phyloP scores from a whole-genome alignment of 2,113 vertebrate genomes.

The Reinhardtius hippoglossoides region DNA sequence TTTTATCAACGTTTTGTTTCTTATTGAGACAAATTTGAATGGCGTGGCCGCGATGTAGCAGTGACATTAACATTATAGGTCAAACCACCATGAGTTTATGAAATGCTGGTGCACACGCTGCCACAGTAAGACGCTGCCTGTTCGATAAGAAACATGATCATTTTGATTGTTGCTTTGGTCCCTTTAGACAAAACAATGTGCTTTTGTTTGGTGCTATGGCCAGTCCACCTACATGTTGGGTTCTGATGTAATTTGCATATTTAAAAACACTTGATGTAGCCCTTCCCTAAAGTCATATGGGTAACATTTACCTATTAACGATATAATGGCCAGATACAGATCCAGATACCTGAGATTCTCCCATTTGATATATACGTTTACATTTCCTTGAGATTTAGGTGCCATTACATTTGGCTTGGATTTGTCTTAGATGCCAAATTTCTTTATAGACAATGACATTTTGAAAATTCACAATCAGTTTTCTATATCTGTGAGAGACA shows the following conservation, averaged over 20 bases:
- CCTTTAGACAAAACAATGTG: conserved; percentile 54
- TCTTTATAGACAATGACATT: conserved; percentile 4
- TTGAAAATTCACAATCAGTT: neutral
- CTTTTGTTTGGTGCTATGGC: conserved; percentile 72
- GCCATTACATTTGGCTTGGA: conserved; percentile 49
- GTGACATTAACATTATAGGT: conserved; percentile 30
- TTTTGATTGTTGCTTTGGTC: conserved; percentile 55
- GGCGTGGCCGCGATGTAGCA: conserved; percentile 32
- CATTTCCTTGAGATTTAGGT: conserved; percentile 34
- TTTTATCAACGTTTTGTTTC: conserved; percentile 59
- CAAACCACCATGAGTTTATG: conserved; percentile 15
- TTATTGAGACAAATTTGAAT: conserved; percentile 43
- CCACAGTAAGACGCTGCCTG: conserved; percentile 31
- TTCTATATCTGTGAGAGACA: conserved; percentile 1
- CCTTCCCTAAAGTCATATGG: conserved; percentile 27
- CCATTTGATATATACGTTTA: conserved; percentile 33
- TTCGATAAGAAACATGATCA: conserved; percentile 39
- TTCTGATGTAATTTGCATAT: conserved; percentile 47
- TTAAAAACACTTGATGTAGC: conserved; percentile 33
- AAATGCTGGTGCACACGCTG: conserved; percentile 19
- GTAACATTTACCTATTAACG: conserved; percentile 55
- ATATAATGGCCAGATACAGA: neutral
- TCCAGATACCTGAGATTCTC: neutral
- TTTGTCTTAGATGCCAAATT: conserved; percentile 66
- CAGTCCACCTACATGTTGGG: conserved; percentile 33